These are phyloP conservation scores for Pinna nobilis DNA, from an alignment of 1,140 invertebrate species.

Conservation along the genomic window DNA sequence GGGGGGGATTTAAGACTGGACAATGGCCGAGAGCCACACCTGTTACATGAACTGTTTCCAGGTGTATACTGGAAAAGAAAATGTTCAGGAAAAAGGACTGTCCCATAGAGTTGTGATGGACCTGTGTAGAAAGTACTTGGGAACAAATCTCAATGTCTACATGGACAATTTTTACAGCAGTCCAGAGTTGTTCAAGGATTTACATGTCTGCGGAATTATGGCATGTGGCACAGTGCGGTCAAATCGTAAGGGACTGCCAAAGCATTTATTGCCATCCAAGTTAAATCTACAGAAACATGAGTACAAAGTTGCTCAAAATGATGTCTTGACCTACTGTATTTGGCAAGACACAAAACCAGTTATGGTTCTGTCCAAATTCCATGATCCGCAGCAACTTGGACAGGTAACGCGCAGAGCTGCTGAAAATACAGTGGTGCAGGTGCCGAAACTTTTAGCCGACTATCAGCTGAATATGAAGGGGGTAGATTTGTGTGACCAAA, in stretches of 20 bases:
- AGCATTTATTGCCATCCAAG: background rate
- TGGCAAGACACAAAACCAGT: constrained; percentile 25
- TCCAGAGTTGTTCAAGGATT: background rate
- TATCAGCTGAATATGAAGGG: constrained; percentile 26
- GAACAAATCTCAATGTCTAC: background rate
- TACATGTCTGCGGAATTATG: background rate
- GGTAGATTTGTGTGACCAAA: constrained; percentile 19
- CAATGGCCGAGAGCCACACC: constrained; percentile 39
- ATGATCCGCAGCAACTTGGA: constrained; percentile 6
- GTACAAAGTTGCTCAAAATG: constrained; percentile 27
- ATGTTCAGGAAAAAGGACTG: background rate
- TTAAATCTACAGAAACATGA: constrained; percentile 14
- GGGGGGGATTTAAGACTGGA: constrained; percentile 74
- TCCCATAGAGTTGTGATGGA: constrained; percentile 8
- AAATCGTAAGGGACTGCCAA: background rate
- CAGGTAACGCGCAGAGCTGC: background rate
- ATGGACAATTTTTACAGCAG: constrained; percentile 30
- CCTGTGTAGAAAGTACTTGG: background rate
- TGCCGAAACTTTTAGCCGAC: background rate
- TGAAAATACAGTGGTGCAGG: background rate
- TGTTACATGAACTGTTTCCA: constrained; percentile 74
- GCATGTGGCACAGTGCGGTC: constrained; percentile 15
- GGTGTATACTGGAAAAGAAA: constrained; percentile 70
- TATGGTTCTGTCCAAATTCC: constrained; percentile 3
- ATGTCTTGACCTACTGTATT: background rate